Evolutionary conservation across 64 coral and sea anemone genomes (phyloP).

Genomic region (Acropora tenuis): DNA sequence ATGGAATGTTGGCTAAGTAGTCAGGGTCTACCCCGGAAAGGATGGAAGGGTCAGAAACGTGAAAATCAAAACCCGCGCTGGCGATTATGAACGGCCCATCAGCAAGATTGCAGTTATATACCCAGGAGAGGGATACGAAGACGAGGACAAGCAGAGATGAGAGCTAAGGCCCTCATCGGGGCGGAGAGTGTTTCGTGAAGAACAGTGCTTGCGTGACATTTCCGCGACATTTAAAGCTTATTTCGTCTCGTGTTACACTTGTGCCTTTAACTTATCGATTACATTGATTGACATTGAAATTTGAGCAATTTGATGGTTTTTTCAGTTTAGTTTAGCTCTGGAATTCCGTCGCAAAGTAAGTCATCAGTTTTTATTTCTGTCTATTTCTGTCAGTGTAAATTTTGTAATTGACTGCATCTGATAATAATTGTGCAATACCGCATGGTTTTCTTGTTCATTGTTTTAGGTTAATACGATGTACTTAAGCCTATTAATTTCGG

Average conservation of each 20-base stretch:
- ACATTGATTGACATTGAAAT: slow-evolving; percentile 18
- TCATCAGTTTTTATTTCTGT: slow-evolving; percentile 12
- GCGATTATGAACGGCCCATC: not conserved
- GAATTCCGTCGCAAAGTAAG: slow-evolving; percentile 4
- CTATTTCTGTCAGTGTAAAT: slow-evolving; percentile 7
- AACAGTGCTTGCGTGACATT: slow-evolving; percentile 4
- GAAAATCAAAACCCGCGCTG: not conserved
- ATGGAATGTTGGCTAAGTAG: not conserved
- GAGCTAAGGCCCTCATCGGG: not conserved
- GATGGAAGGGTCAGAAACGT: not conserved
- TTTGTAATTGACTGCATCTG: slow-evolving; percentile 13
- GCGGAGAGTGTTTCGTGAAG: not conserved
- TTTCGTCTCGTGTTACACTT: slow-evolving; percentile 5
- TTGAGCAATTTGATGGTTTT: slow-evolving; percentile 21
- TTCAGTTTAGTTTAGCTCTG: not conserved
- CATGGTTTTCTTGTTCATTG: slow-evolving; percentile 7
- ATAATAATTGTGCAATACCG: slow-evolving; percentile 1
- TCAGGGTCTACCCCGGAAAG: not conserved
- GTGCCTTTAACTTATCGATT: not conserved
- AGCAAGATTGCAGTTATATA: slow-evolving; percentile 26
- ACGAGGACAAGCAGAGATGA: not conserved
- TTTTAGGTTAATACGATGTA: slow-evolving; percentile 13
- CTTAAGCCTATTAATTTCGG: not conserved
- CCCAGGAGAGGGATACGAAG: slow-evolving; percentile 24
- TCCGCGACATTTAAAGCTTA: not conserved